Conservation (phyloP, 2,797 vertebrate species). For the Eremophila alpestris region DNA sequence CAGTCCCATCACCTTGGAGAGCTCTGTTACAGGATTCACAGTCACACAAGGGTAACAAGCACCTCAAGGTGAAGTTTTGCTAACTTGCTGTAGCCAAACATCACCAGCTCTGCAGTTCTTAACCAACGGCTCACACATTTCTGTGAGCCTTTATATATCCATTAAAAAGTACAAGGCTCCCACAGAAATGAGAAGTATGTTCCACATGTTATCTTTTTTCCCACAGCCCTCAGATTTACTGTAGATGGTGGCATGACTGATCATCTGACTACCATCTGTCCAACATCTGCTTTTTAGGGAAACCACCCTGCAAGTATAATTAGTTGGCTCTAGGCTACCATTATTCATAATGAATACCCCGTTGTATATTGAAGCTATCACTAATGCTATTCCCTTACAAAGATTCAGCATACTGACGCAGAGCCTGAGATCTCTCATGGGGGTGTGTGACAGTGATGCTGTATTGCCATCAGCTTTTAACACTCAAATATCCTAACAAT, state of each 20-base stretch:
- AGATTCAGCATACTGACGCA: not conserved
- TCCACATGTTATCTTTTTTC: not conserved
- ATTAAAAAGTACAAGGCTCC: not conserved
- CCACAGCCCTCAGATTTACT: not conserved
- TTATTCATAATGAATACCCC: not conserved
- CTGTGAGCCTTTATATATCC: not conserved
- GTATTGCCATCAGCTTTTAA: not conserved
- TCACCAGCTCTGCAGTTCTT: not conserved
- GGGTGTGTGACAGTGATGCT: not conserved
- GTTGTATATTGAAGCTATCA: not conserved
- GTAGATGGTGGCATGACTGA: not conserved
- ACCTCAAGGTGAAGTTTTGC: not conserved
- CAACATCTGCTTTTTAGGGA: not conserved
- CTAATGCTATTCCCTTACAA: not conserved
- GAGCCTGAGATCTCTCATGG: not conserved
- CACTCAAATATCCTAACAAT: not conserved
- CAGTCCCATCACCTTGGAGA: not conserved
- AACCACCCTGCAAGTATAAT: not conserved
- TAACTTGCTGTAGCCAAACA: not conserved
- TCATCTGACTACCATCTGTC: slow-evolving; percentile 5
- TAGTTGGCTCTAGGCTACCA: not conserved
- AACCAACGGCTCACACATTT: not conserved
- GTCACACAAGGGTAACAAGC: not conserved
- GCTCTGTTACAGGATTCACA: not conserved
- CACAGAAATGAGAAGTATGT: not conserved